Base-by-base conservation (phyloP, 2,888 invertebrate genomes). In the Ariolimax columbianus region DNA sequence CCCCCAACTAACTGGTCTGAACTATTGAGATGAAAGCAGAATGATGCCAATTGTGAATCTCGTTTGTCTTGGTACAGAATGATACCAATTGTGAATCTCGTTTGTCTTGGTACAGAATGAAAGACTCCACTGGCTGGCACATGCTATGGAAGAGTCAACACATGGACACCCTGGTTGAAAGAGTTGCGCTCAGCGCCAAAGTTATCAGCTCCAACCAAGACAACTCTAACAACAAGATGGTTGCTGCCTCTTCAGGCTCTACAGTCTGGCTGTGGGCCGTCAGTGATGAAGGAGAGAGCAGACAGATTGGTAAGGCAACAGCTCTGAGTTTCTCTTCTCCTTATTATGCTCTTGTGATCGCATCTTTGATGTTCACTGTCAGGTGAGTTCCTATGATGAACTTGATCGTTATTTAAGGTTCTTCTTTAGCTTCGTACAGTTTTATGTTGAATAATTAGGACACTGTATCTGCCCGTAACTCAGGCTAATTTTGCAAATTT, bases 81-180 rank as follows among this genome's bases (percentile, higher is more conserved):
- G 9, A 55, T 55, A 23, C 23, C 55, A 55, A 55, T 17, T 55
- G n/a, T 14, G 14, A 47, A 11, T 14, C 47, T 47, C 47, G 47
- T 17, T n/a, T 63, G 9, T 66, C 66, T 63, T 33, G 30, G 11
- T 43, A 30, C 78, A 96, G 98, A 93, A 96, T 99, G 92, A 98
- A 98, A 94, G 99, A 99, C 94, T 97, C 98, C 0, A 97, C 97
- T 89, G 99, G 99, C 11, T 99, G 99, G 99, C 98, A 98, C 93
- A 96, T 97, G 91, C 97, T 97, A 19, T 99, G 98, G 95, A 98
- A 97, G 83, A 98, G 98, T 88, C 97, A 98, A 0, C 97, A 97
- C 88, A 97, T 98, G 92, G 98, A 98, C 91, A 96, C 96, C 4
- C 96, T 96, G 23, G 97, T 99, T 90, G 98, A 98, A 93, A 95